Evolutionary conservation across 2,797 vertebrate genomes (phyloP), one percentile per base, ranked within the genome.

Genomic region (Parauchenoglanis ngamensis): DNA sequence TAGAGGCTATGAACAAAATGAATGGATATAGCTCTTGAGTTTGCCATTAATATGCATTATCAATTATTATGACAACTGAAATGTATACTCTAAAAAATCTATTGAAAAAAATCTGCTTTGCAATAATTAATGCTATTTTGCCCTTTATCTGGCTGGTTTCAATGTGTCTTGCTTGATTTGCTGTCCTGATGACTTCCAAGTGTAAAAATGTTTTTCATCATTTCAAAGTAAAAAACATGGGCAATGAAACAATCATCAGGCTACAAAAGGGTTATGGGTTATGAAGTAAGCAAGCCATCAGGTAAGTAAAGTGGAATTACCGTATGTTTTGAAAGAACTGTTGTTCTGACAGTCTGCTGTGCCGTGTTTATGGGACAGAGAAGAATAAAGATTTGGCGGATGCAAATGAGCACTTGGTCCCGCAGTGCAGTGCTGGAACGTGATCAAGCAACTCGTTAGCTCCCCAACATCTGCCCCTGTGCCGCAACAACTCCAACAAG

Each of bases 371-470:
- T 21, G 57, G 70, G 68, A 21, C 11, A 40, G 3, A 25, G 82
- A 75, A 46, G 84, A 90, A 88, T 86, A 87, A 83, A 87, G 77
- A 83, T 89, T 88, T 77, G 49, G 72, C 40, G 72, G 17, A 84
- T 86, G 85, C 86, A 81, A 70, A 73, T 65, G 56, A 86, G 86
- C 85, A 28, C 70, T 83, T 81, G 46, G 82, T 52, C 85, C 82
- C 82, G 84, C 12, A 84, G 68, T 83, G 82, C 82, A 77, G 70
- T 61, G 82, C 85, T 90, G 86, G 78, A 90, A 72, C 63, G 84
- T 86, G 86, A 89, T 87, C 88, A 88, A 88, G 88, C 72, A 79
- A 89, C 81, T 86, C 73, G 86, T 89, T 90, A 90, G 87, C 86
- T 87, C 82, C 35, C 86, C 87, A 89, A 90, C 90, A 90, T 90